phyloP scores from a whole-genome alignment of 2,113 vertebrate genomes.

The Struthidea cinerea region DNA sequence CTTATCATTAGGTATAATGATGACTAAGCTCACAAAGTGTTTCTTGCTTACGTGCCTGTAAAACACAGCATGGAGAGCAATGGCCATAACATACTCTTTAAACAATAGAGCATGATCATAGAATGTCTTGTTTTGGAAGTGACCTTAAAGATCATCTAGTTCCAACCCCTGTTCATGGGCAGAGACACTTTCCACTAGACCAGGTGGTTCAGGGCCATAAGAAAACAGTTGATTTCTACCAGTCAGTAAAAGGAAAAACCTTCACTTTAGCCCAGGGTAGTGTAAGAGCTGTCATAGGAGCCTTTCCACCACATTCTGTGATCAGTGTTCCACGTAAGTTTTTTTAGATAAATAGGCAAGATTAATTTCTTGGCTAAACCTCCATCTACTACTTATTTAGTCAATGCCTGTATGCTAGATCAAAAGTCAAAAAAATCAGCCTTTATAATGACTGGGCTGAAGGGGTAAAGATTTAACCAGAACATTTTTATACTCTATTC shows the following conservation, averaged over 20 bases:
- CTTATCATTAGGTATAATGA: slow-evolving; percentile 10
- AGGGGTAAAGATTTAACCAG: neutral
- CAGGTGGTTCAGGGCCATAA: neutral
- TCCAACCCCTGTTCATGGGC: neutral
- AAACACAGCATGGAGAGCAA: neutral
- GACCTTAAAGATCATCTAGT: neutral
- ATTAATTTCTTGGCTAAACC: neutral
- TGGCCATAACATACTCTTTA: neutral
- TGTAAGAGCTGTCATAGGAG: neutral
- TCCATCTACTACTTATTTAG: neutral
- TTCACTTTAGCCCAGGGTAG: neutral
- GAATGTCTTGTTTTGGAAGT: neutral
- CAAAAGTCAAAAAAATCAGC: neutral
- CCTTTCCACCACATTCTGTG: neutral
- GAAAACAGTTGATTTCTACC: neutral
- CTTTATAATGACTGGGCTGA: neutral
- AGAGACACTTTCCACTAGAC: neutral
- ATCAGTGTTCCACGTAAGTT: neutral
- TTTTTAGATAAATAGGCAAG: too few relatives aligned
- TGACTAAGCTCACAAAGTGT: neutral
- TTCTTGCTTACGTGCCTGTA: neutral
- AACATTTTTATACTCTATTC: neutral
- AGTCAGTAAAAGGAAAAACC: neutral
- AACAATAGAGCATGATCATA: neutral
- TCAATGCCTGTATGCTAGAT: neutral